These are phyloP conservation scores for Alcedo atthis DNA, from an alignment of 2,797 vertebrate species.

Conservation along the genomic window DNA sequence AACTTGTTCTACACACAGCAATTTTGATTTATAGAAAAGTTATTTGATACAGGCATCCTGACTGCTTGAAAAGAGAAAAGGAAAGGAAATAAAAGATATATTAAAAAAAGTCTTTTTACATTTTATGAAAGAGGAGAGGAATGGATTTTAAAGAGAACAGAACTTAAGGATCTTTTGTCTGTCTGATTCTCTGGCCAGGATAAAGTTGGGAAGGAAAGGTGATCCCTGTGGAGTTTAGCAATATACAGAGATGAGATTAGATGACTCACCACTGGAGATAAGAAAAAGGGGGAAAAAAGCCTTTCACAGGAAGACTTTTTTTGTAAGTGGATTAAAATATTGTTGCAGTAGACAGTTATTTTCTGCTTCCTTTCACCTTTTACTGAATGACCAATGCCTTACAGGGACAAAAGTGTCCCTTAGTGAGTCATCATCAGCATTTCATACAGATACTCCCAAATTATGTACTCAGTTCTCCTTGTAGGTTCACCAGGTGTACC, in stretches of 20 bases:
- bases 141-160: slow-evolving; percentile 23
- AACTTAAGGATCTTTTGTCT: slow-evolving; percentile 48
- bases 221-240: slow-evolving; percentile 63
- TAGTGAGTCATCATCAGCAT: slow-evolving; percentile 19
- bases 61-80: not conserved
- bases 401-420: not conserved
- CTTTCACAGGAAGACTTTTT: slow-evolving; percentile 31
- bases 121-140: slow-evolving; percentile 1
- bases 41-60: not conserved
- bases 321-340: slow-evolving; percentile 49
- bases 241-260: slow-evolving; percentile 66
- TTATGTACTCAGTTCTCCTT: not conserved
- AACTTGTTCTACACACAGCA: not conserved
- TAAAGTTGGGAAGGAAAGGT: slow-evolving; percentile 64
- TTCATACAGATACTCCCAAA: slow-evolving; percentile 49
- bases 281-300: slow-evolving; percentile 46
- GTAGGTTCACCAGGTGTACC: not conserved
- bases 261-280: slow-evolving; percentile 57
- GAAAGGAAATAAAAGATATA: not conserved
- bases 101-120: not conserved
- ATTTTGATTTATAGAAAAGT: slow-evolving; percentile 2
- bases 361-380: slow-evolving; percentile 25
- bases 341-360: slow-evolving; percentile 16
- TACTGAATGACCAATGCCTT: slow-evolving; percentile 3
- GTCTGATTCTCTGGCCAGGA: slow-evolving; percentile 16